These are phyloP conservation scores for Drosophila tsacasi DNA, from an alignment of 1,140 invertebrate genomes.

Conservation along the genomic window DNA sequence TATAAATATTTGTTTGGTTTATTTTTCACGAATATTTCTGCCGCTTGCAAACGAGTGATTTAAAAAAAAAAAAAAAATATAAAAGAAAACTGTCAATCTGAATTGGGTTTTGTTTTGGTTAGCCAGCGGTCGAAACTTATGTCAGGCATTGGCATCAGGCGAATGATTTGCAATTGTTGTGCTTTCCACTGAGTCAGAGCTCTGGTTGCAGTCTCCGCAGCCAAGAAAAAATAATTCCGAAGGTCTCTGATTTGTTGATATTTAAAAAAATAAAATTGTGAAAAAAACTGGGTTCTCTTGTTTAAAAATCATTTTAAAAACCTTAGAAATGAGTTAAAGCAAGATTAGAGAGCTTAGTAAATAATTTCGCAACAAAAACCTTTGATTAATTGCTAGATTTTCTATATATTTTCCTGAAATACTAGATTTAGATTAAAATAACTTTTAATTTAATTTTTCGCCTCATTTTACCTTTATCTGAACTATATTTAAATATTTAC, in stretches of 20 bases:
- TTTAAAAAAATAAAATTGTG: neutral
- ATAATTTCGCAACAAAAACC: neutral
- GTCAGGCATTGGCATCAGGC: conserved; percentile 49
- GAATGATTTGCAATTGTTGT: conserved; percentile 56
- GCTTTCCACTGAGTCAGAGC: conserved; percentile 29
- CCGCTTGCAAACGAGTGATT: conserved; percentile 33
- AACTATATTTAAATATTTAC: too few species aligned
- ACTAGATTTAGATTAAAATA: neutral
- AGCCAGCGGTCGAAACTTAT: conserved; percentile 38
- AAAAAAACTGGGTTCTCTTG: neutral
- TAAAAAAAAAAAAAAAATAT: conserved; percentile 1
- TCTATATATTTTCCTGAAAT: neutral
- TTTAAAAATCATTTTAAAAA: neutral
- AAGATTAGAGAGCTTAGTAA: neutral
- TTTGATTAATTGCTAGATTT: neutral
- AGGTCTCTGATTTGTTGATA: conserved; percentile 28
- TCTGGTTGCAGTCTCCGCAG: conserved; percentile 46
- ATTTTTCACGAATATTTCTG: conserved; percentile 57
- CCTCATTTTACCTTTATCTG: neutral
- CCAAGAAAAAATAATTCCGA: conserved; percentile 35
- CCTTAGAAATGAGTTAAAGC: neutral
- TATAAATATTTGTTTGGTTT: conserved; percentile 9
- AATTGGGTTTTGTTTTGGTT: conserved; percentile 55
- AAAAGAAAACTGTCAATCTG: conserved; percentile 61
- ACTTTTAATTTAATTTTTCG: neutral